phyloP scores from a whole-genome alignment of 2,113 vertebrate genomes.

The Halichoerus grypus region DNA sequence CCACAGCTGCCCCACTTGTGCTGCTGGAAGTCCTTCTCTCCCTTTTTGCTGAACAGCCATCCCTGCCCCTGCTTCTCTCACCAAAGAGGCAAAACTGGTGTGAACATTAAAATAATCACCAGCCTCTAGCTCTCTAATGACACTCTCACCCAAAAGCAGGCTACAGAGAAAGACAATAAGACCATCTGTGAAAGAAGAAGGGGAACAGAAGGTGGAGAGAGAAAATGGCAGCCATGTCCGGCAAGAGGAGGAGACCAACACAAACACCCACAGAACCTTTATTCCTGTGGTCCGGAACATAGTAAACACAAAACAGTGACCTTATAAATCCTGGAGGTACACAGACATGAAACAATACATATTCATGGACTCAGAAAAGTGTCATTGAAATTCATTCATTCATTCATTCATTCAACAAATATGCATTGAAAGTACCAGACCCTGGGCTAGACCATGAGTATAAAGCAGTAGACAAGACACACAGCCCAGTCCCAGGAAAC shows the following conservation, averaged over 20 bases:
- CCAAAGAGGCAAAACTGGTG: background rate
- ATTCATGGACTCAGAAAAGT: background rate
- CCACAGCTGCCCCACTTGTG: background rate
- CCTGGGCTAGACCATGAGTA: background rate
- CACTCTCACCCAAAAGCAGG: background rate
- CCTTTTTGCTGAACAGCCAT: background rate
- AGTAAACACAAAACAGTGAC: background rate
- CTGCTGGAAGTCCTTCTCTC: background rate
- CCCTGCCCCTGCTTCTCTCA: background rate
- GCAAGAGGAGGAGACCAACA: background rate
- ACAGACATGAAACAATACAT: background rate
- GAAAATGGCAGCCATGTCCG: background rate
- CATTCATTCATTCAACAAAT: slow-evolving; percentile 13
- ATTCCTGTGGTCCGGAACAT: background rate
- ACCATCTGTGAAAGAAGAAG: background rate
- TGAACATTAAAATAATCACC: background rate
- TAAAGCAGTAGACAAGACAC: background rate
- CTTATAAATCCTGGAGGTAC: background rate
- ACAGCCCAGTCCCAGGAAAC: background rate
- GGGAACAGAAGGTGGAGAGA: background rate
- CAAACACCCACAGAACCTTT: background rate
- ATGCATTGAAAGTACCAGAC: background rate
- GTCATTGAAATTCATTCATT: background rate
- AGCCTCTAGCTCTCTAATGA: background rate
- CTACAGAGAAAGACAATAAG: background rate